phyloP scores from a whole-genome alignment of 2,797 vertebrate species.

The Furcifer pardalis region DNA sequence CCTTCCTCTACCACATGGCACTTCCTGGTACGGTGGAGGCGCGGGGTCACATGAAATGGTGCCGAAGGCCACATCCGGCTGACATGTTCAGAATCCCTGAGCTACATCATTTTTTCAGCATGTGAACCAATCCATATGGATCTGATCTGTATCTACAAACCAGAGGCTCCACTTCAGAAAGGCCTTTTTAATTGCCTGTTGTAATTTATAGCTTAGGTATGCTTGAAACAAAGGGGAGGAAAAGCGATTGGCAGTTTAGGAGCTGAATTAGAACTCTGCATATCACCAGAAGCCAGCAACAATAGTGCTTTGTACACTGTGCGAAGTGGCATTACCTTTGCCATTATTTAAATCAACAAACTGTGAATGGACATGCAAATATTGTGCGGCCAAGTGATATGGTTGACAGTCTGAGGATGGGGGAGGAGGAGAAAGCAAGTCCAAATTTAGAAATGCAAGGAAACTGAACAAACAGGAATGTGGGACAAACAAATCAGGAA shows the following conservation, averaged over 20 bases:
- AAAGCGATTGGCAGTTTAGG: slow-evolving; percentile 9
- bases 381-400: slow-evolving; percentile 29
- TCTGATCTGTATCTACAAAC: background rate
- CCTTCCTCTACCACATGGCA: too few species aligned
- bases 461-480: slow-evolving; percentile 44
- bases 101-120: too few species aligned
- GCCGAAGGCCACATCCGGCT: too few species aligned
- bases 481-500: slow-evolving; percentile 59
- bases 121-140: background rate
- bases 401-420: background rate
- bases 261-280: background rate
- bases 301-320: slow-evolving; percentile 3
- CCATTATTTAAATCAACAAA: slow-evolving; percentile 28
- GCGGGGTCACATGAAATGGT: too few species aligned
- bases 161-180: background rate
- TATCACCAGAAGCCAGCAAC: background rate
- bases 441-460: slow-evolving; percentile 43
- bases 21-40: too few species aligned
- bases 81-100: too few species aligned
- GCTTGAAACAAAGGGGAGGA: slow-evolving; percentile 24
- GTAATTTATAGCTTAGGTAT: slow-evolving; percentile 20
- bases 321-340: slow-evolving; percentile 21
- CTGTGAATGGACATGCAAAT: background rate
- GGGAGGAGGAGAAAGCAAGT: slow-evolving; percentile 30
- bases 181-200: background rate